Percentiles rank a stretch among this genome's conserved stretches.
phyloP scores from a whole-genome alignment of 2,797 vertebrate genomes.

The Cirrhinus molitorella region DNA sequence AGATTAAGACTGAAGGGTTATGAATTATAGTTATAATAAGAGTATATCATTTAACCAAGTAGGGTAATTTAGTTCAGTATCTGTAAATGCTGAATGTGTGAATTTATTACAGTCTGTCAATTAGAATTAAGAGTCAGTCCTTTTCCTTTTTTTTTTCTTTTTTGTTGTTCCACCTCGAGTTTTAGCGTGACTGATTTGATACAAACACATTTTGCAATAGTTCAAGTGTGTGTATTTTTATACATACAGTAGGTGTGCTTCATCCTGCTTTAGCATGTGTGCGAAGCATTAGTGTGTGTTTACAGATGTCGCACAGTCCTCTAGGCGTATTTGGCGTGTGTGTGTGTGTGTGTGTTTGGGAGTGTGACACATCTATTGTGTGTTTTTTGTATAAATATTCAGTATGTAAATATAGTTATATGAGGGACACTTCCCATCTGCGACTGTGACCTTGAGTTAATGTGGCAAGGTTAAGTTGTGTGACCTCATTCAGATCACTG shows the following conservation, averaged over 20 bases:
- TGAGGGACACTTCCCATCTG: background rate
- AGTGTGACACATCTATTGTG: conserved; percentile 14
- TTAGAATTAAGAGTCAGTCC: background rate
- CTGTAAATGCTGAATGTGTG: background rate
- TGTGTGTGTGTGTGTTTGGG: conserved; percentile 13
- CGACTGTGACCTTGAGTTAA: conserved; percentile 6
- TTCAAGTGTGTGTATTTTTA: background rate
- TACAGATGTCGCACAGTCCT: conserved; percentile 28
- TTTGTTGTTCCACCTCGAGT: background rate
- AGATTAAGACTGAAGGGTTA: background rate
- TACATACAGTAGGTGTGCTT: conserved; percentile 3
- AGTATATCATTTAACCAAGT: background rate
- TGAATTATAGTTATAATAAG: background rate
- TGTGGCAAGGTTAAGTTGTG: background rate
- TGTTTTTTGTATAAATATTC: conserved; percentile 40
- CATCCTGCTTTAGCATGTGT: conserved; percentile 14
- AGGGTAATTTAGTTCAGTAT: background rate
- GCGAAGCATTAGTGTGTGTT: conserved; percentile 25
- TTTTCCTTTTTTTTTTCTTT: background rate
- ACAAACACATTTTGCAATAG: background rate
- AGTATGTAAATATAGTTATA: conserved; percentile 1
- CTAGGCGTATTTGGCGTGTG: background rate
- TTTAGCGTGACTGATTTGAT: background rate
- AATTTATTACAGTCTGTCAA: background rate
- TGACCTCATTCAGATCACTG: background rate